These are phyloP conservation scores for Pristionchus japonicus DNA, from an alignment of 2,888 invertebrate species.

Conservation along the genomic window DNA sequence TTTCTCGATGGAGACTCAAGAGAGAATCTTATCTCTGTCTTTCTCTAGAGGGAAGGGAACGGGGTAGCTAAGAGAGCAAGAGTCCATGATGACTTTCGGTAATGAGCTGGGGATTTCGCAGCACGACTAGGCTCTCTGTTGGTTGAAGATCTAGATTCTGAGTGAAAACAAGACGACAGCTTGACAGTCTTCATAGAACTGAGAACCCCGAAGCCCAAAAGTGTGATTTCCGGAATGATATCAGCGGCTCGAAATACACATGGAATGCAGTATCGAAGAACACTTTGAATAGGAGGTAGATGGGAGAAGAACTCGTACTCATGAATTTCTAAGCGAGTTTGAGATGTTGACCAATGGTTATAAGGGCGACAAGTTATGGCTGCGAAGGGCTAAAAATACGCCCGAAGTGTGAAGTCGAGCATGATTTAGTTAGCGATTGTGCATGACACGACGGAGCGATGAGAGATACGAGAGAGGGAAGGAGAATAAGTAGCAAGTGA, in stretches of 20 bases:
- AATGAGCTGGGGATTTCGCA: background rate
- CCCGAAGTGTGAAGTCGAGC: background rate
- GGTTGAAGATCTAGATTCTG: background rate
- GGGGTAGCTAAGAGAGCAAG: background rate
- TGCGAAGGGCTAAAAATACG: background rate
- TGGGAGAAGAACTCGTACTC: too few species aligned
- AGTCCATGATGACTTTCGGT: background rate
- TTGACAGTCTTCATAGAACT: background rate
- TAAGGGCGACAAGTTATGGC: too few species aligned
- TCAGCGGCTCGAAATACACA: background rate
- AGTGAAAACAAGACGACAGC: background rate
- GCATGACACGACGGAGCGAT: background rate
- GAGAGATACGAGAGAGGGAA: background rate
- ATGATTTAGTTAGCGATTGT: background rate
- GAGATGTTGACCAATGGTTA: too few species aligned
- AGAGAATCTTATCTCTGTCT: background rate
- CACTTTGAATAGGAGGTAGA: too few species aligned
- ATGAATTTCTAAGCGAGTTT: background rate
- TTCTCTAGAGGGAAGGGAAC: background rate
- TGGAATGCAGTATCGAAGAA: too few species aligned
- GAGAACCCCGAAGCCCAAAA: background rate
- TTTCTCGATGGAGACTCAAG: background rate
- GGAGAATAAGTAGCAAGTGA: constrained; percentile 28
- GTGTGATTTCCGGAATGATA: background rate
- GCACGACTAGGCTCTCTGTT: background rate